These are phyloP conservation scores for Aurelia aurita DNA, from an alignment of 30 jellyfish, hydroid and myxozoan species.

Conservation along the genomic window DNA sequence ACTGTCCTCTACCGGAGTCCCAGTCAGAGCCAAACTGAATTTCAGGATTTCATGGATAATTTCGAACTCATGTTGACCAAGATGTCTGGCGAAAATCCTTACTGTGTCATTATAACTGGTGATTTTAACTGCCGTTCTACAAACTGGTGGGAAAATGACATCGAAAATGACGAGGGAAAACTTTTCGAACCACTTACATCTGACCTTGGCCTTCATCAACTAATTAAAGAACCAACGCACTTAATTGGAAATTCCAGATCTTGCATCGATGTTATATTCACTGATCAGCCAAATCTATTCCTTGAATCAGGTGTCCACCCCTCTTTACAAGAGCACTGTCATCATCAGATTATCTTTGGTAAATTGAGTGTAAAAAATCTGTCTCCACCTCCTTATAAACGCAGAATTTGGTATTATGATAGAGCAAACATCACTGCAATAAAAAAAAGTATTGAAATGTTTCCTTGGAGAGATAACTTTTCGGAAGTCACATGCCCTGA, in stretches of 20 bases:
- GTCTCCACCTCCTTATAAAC: slow-evolving; percentile 37
- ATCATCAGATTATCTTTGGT: slow-evolving; percentile 32
- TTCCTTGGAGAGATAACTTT: slow-evolving; percentile 8
- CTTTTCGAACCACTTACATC: slow-evolving; percentile 4
- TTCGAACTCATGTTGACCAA: slow-evolving; percentile 27
- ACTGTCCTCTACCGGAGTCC: slow-evolving; percentile 52
- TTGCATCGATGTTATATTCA: slow-evolving; percentile 35
- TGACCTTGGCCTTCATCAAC: slow-evolving; percentile 31
- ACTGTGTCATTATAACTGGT: not conserved
- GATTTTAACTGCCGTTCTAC: not conserved
- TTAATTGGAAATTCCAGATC: slow-evolving; percentile 43
- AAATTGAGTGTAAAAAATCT: slow-evolving; percentile 11
- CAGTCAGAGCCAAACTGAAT: slow-evolving; percentile 69
- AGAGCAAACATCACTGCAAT: slow-evolving; percentile 22
- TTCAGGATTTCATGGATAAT: slow-evolving; percentile 31
- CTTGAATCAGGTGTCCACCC: too few relatives aligned
- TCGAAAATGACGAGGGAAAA: slow-evolving; percentile 32
- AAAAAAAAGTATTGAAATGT: slow-evolving; percentile 25
- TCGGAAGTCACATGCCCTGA: slow-evolving; percentile 20
- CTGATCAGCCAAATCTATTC: slow-evolving; percentile 50
- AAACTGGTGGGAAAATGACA: slow-evolving; percentile 36
- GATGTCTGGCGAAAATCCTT: slow-evolving; percentile 25
- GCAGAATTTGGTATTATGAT: slow-evolving; percentile 40
- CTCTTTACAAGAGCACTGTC: too few relatives aligned
- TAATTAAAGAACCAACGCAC: slow-evolving; percentile 31